Evolutionary conservation across 1,140 invertebrate genomes (phyloP), one percentile per base, ranked within the genome.

Genomic region (Micrasema minimum): DNA sequence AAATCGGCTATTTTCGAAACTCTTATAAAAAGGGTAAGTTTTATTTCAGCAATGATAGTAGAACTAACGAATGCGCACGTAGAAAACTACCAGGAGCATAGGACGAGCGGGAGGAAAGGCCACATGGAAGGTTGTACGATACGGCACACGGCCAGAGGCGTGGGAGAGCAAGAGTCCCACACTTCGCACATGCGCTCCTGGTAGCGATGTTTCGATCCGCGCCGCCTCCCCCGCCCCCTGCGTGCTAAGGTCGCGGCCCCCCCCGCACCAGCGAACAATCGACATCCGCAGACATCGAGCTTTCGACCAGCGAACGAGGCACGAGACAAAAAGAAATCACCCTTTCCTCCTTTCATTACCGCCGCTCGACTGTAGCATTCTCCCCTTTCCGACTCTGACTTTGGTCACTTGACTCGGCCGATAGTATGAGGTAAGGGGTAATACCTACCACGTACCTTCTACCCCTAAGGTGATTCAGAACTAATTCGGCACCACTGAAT

Each of bases 171-270:
- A n/a, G 57, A 11, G 38, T 23, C 5, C 16, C 2, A n/a, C 20
- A 26, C 41, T 35, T 16, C 41, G 43, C 59, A 31, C 59, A 62
- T 62, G 59, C 59, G 59, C 59, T 45, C 59, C 59, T 62, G 41
- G 38, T 45, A 45, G 18, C 11, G 26, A 14, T 45, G 59, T 62
- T 62, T 62, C 59, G 59, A 62, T 62, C 59, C 38, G 12, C 59
- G 14, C 38, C 12, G 23, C 38, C 38, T n/a, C 41, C 22, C 10
- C 23, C 41, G 18, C 41, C 57, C 11, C 38, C 18, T 16, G 31
- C 59, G 3, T 45, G 12, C 38, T 62, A 62, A 62, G 59, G 41
- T 62, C 38, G 59, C 55, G 55, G 9, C 16, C 9, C 55, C 35
- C 55, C 55, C 55, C 35, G 37, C 16, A 35, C 55, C 31, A 20